These are phyloP conservation scores for Pseudococcus viburni DNA, from an alignment of 2,888 invertebrate genomes.

Conservation along the genomic window DNA sequence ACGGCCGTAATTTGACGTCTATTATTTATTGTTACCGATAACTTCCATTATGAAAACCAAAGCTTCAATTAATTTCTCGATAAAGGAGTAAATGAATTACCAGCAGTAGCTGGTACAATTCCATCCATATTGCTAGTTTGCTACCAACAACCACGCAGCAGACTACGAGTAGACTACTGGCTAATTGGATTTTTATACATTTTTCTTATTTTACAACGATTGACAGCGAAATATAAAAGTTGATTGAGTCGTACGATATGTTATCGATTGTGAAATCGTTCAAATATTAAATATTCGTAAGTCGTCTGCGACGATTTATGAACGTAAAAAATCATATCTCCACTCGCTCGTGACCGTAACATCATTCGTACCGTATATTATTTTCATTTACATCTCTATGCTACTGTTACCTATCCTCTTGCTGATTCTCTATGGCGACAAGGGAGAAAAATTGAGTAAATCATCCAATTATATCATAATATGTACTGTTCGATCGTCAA, in stretches of 20 bases:
- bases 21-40: constrained; percentile 13
- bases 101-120: neutral
- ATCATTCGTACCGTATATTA: constrained; percentile 10
- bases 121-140: neutral
- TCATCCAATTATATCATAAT: constrained; percentile 9
- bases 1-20: neutral
- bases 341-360: constrained; percentile 30
- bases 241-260: constrained; percentile 44
- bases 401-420: neutral
- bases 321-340: neutral
- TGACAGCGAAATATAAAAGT: constrained; percentile 35
- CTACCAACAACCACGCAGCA: neutral
- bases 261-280: constrained; percentile 51
- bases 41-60: neutral
- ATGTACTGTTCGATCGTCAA: neutral
- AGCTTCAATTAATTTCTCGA: neutral
- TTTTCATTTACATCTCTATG: constrained; percentile 30
- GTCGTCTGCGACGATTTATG: constrained; percentile 20
- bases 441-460: neutral
- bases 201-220: neutral
- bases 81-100: neutral
- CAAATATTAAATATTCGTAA: constrained; percentile 49
- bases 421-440: neutral
- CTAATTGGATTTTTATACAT: constrained; percentile 32
- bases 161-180: neutral